These are phyloP conservation scores for Helarctos malayanus DNA, from an alignment of 2,797 vertebrate species.

Conservation along the genomic window DNA sequence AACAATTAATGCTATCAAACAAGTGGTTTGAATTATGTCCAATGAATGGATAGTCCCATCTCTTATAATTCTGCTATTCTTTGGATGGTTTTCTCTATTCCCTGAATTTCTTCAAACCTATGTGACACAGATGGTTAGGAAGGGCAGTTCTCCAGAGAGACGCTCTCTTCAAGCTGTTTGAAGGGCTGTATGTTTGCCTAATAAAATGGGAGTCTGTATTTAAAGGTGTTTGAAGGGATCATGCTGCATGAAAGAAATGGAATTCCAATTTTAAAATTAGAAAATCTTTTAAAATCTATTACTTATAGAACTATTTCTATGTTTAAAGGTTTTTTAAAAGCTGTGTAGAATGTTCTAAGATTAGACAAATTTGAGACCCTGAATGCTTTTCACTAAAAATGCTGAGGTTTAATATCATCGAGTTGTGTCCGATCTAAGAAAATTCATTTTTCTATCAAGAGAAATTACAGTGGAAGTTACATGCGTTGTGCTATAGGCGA, in stretches of 20 bases:
- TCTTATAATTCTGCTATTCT: slow-evolving; percentile 22
- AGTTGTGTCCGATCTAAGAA: slow-evolving; percentile 51
- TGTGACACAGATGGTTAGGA: slow-evolving; percentile 43
- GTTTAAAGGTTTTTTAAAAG: slow-evolving; percentile 50
- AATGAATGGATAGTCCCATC: slow-evolving; percentile 20
- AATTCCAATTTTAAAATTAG: slow-evolving; percentile 39
- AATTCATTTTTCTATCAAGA: slow-evolving; percentile 59
- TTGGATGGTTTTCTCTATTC: slow-evolving; percentile 36
- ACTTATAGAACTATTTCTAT: slow-evolving; percentile 9
- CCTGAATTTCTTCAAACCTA: neutral
- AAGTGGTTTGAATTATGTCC: slow-evolving; percentile 51
- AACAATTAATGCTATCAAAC: slow-evolving; percentile 60
- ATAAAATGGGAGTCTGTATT: slow-evolving; percentile 30
- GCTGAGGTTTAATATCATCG: slow-evolving; percentile 66
- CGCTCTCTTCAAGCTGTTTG: slow-evolving; percentile 11
- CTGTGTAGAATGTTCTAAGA: slow-evolving; percentile 19
- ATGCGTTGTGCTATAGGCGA: slow-evolving; percentile 44
- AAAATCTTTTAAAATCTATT: slow-evolving; percentile 45
- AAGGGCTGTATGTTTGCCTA: slow-evolving; percentile 38
- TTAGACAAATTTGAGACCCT: slow-evolving; percentile 40
- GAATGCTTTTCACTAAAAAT: slow-evolving; percentile 50
- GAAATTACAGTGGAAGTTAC: slow-evolving; percentile 51
- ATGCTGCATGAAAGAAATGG: slow-evolving; percentile 27
- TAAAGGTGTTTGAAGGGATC: slow-evolving; percentile 49
- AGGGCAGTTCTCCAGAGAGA: slow-evolving; percentile 41